Evolutionary conservation across 2,113 vertebrate species (phyloP).

Genomic region (Psittacula cyanocephala): DNA sequence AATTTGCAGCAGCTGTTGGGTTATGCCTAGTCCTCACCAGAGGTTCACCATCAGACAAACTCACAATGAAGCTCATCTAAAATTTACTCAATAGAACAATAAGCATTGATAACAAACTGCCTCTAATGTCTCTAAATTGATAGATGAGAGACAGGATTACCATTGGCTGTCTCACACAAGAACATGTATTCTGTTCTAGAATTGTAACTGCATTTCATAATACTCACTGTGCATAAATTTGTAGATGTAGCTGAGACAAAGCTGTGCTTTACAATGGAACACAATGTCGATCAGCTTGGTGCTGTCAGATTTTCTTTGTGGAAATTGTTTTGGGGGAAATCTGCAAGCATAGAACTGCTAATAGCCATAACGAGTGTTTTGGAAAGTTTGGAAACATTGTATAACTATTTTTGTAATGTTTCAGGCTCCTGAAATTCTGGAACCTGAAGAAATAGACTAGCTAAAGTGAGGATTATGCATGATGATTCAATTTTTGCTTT

Average conservation of each 20-base stretch:
- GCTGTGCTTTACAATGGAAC: background rate
- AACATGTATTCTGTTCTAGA: background rate
- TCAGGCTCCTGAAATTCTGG: background rate
- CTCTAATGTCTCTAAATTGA: background rate
- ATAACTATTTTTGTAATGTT: background rate
- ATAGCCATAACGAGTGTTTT: background rate
- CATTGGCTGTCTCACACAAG: background rate
- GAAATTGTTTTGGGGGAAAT: background rate
- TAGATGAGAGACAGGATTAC: background rate
- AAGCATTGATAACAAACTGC: background rate
- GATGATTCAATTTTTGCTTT: conserved; percentile 40
- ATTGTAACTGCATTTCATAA: background rate
- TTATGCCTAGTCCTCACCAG: background rate
- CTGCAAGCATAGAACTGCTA: background rate
- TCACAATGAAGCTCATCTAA: background rate
- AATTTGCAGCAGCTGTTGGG: background rate
- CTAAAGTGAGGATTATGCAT: background rate
- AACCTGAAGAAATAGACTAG: background rate
- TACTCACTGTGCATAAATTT: background rate
- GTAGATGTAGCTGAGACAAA: background rate
- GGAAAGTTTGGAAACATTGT: background rate
- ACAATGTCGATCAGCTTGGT: background rate
- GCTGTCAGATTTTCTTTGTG: background rate
- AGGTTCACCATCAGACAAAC: background rate
- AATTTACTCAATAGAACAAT: background rate